Evolutionary conservation across 2,113 vertebrate genomes (phyloP), one percentile per base, ranked within the genome.

Genomic region (Ceyx margarethae): DNA sequence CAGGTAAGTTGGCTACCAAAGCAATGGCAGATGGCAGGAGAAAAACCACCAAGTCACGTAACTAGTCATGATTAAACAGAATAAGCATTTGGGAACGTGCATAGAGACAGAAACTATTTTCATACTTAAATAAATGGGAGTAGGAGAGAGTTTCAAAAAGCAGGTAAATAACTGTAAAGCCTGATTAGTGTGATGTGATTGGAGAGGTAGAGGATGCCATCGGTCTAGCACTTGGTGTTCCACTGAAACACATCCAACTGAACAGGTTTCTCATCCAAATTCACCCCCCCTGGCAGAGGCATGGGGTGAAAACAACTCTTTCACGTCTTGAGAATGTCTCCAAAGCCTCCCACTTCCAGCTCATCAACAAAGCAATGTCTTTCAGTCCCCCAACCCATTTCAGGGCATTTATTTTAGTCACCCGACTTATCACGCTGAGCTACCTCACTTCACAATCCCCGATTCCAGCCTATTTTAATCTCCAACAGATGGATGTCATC

Each of bases 401-500:
- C 64, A 17, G 6, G 2, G 43, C 54, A 0, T 71, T 85, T 58
- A 73, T 87, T 88, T 88, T 0, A 0, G 50, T 46, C 76, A 19
- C 45, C 33, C 80, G 31, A 29, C 37, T 72, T 43, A 57, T 35
- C 75, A 42, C 2, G 5, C 75, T n/a, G 61, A 5, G 31, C 10
- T 15, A 79, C 54, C 69, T 75, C 48, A 4, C 81, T 84, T 69
- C 43, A 31, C 81, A 56, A 81, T 75, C 19, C 77, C 37, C 4
- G 2, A 58, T 64, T 40, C 46, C 78, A 74, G n/a, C 68, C 76
- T 91, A 81, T 60, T 96, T 96, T 90, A 81, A 93, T 87, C 81
- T 64, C n/a, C 61, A 81, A 43, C 94, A 97, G 93, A 97, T 90
- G 96, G 94, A 46, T 85, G 48, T 46, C 81, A 84, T 89, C 88